phyloP scores from a whole-genome alignment of 2,797 vertebrate species.

The Selene dorsalis region DNA sequence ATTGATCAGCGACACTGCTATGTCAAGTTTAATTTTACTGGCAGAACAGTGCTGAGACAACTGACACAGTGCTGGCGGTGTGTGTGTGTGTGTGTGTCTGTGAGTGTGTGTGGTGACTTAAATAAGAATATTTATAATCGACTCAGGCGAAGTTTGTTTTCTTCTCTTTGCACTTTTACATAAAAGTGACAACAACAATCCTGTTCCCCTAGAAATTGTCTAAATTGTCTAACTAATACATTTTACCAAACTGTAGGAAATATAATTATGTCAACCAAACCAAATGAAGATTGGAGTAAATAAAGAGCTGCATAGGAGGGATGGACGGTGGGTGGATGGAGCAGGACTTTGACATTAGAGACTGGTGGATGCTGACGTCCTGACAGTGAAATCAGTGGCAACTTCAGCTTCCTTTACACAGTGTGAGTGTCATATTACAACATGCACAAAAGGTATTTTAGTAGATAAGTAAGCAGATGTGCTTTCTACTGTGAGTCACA shows the following conservation, averaged over 20 bases:
- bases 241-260: not conserved
- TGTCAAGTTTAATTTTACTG: constrained; percentile 77
- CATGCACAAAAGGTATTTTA: not conserved
- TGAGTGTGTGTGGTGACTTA: constrained; percentile 24
- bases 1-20: constrained; percentile 79
- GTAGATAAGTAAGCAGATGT: not conserved
- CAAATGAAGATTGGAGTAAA: not conserved
- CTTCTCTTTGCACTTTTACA: constrained; percentile 23
- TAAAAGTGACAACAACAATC: constrained; percentile 8
- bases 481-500: not conserved
- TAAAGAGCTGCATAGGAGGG: not conserved
- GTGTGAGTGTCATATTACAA: not conserved
- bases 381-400: not conserved
- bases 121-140: constrained; percentile 40
- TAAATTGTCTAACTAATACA: not conserved
- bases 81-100: constrained; percentile 29
- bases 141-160: constrained; percentile 40
- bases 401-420: not conserved
- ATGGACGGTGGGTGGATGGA: not conserved
- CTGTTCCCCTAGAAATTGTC: not conserved
- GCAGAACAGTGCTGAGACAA: constrained; percentile 66
- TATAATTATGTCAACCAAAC: not conserved
- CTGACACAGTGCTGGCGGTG: constrained; percentile 47
- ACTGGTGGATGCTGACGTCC: not conserved
- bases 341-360: not conserved